These are phyloP conservation scores for Lobophora halterata DNA, from an alignment of 2,888 invertebrate species.

Conservation along the genomic window DNA sequence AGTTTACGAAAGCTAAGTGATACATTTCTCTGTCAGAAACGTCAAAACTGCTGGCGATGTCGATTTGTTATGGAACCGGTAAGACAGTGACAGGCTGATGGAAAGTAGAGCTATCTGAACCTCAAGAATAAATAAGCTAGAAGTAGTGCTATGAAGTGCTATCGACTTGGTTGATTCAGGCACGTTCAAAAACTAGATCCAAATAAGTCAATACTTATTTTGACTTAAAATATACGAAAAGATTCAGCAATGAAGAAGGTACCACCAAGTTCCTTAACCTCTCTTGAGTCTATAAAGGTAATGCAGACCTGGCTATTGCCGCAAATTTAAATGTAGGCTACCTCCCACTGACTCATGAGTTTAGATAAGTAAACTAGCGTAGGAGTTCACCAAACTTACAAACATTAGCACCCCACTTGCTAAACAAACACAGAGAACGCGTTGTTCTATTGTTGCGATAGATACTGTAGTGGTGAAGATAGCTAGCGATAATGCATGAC, in stretches of 20 bases:
- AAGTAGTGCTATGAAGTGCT: too few relatives aligned
- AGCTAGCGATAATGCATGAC: too few relatives aligned
- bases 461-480: neutral
- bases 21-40: slow-evolving; percentile 21
- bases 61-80: slow-evolving; percentile 14
- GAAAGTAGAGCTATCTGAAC: slow-evolving; percentile 3
- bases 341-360: slow-evolving; percentile 6
- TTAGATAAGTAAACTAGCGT: slow-evolving; percentile 15
- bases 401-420: slow-evolving; percentile 20
- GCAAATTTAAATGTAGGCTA: slow-evolving; percentile 9
- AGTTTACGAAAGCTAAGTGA: slow-evolving; percentile 22
- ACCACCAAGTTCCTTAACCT: too few relatives aligned
- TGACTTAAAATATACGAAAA: too few relatives aligned
- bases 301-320: too few relatives aligned
- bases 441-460: slow-evolving; percentile 17
- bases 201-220: too few relatives aligned
- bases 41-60: slow-evolving; percentile 13
- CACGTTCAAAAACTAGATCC: too few relatives aligned
- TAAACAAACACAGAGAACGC: slow-evolving; percentile 16
- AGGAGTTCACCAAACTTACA: slow-evolving; percentile 22
- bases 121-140: neutral
- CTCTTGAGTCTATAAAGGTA: too few relatives aligned
- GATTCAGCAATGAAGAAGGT: too few relatives aligned
- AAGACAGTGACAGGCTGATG: slow-evolving; percentile 4
- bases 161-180: too few relatives aligned